Evolutionary conservation across 2,113 vertebrate genomes (phyloP).

Genomic region (Antidorcas marsupialis): DNA sequence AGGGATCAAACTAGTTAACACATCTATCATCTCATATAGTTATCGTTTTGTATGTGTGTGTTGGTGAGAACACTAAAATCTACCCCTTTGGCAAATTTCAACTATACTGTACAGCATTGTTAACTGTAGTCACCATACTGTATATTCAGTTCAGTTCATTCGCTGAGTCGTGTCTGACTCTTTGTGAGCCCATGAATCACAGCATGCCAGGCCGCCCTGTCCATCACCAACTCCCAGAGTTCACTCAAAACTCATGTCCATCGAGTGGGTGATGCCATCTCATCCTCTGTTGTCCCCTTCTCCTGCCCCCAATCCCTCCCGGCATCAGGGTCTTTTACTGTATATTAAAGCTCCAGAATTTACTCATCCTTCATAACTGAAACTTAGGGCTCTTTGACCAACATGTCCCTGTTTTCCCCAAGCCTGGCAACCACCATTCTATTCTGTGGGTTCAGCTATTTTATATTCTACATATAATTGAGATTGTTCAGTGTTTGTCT

Average conservation of each 20-base stretch:
- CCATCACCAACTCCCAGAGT: no score
- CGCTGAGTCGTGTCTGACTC: fast-evolving
- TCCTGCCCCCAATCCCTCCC: no score
- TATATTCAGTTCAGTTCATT: background rate
- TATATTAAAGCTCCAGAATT: background rate
- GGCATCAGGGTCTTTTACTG: no score
- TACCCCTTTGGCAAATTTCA: background rate
- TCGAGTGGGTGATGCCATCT: no score
- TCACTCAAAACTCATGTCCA: no score
- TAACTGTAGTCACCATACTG: background rate
- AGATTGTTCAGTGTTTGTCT: background rate
- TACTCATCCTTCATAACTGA: background rate
- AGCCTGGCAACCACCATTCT: background rate
- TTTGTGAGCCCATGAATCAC: no score
- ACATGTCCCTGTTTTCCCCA: background rate
- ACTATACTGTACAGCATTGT: background rate
- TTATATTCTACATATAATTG: background rate
- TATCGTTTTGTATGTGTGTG: background rate
- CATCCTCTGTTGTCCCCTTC: no score
- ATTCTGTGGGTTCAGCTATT: background rate
- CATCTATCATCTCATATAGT: background rate
- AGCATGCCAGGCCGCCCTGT: no score
- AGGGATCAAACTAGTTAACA: background rate
- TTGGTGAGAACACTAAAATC: background rate
- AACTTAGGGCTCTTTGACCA: background rate